These are phyloP conservation scores for Bombus cullumanus DNA, from an alignment of 1,140 invertebrate genomes.

Conservation along the genomic window DNA sequence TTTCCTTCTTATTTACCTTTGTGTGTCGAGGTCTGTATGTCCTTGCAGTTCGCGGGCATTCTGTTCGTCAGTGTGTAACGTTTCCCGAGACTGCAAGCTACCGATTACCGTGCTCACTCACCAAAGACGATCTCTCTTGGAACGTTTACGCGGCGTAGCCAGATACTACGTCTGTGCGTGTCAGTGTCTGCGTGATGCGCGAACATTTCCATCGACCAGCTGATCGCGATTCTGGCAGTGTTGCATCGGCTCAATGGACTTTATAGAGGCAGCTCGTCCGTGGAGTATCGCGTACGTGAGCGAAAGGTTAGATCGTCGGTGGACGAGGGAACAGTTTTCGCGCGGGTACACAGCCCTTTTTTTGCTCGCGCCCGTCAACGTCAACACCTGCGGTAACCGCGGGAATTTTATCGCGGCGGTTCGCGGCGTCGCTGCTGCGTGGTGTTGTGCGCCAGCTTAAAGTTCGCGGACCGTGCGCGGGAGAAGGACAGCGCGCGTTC, in stretches of 20 bases:
- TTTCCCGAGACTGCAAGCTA: background rate
- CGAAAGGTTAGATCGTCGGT: background rate
- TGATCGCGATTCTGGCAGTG: conserved; percentile 58
- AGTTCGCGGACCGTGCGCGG: conserved; percentile 53
- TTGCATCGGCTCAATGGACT: conserved; percentile 55
- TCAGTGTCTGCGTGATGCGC: conserved; percentile 16
- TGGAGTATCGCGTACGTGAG: conserved; percentile 35
- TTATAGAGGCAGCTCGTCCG: conserved; percentile 22
- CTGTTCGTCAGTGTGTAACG: background rate
- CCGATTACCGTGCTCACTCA: background rate
- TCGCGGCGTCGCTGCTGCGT: conserved; percentile 56
- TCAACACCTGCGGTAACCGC: conserved; percentile 58
- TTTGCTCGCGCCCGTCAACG: background rate
- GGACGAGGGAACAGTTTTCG: conserved; percentile 21
- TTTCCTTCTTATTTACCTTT: background rate
- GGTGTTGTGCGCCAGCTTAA: conserved; percentile 57
- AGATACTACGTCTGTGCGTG: too few relatives aligned
- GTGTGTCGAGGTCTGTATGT: background rate
- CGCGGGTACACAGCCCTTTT: conserved; percentile 12
- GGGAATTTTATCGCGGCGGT: conserved; percentile 59
- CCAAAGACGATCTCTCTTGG: background rate
- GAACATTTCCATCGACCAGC: conserved; percentile 48
- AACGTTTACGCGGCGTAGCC: background rate
- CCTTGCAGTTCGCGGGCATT: background rate
- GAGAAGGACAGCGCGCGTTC: conserved; percentile 45